Conservation (phyloP, 2,113 vertebrate species). For the Lepidothrix coronata region DNA sequence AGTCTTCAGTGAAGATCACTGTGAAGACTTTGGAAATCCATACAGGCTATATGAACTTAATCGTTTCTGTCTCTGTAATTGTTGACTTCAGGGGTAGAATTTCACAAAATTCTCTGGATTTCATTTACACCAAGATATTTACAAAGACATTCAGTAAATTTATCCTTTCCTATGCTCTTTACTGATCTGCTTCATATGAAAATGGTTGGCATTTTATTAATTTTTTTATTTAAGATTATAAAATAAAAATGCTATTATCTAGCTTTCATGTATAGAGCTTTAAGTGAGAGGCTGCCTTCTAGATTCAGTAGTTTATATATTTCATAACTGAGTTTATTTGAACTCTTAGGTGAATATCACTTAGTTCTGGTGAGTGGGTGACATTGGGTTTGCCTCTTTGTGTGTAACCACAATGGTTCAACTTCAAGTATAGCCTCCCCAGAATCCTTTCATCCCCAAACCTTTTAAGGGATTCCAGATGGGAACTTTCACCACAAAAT, state of each 20-base stretch:
- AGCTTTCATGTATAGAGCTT: not conserved
- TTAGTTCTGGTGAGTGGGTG: not conserved
- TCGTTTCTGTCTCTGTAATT: not conserved
- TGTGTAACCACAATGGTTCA: not conserved
- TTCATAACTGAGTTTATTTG: not conserved
- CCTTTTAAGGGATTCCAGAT: not conserved
- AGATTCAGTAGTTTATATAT: not conserved
- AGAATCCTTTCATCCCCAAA: not conserved
- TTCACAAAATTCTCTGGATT: not conserved
- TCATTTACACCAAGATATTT: not conserved
- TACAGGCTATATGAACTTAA: not conserved
- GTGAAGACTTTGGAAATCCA: not conserved
- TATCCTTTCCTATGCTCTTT: not conserved
- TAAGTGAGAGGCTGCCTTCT: not conserved
- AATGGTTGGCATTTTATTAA: not conserved
- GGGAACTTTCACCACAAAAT: not conserved
- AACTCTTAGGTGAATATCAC: not conserved
- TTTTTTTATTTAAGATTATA: not conserved
- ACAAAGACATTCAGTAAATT: not conserved
- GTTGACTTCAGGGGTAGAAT: not conserved
- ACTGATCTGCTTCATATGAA: not conserved
- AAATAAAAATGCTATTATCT: not conserved
- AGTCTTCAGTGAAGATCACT: not conserved
- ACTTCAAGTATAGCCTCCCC: not conserved
- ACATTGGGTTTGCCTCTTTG: not conserved